Percentiles rank a stretch among this genome's conserved stretches.
Conservation (phyloP, 1,140 invertebrate species). For the Diabrotica virgifera region DNA sequence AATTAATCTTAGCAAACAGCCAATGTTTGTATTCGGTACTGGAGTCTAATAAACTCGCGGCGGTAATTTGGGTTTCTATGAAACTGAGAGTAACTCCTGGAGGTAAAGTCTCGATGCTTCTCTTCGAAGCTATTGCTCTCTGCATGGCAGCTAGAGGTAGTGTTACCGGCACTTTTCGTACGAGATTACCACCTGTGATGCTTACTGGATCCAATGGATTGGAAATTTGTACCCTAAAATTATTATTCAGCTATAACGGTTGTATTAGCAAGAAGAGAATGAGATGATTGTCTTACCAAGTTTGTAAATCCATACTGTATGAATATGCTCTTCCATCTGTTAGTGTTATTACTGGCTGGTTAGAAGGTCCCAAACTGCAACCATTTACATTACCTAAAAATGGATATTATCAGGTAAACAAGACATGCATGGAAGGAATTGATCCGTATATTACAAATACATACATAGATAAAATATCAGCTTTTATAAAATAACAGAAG, state of each 20-base stretch:
- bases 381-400: slow-evolving; percentile 56
- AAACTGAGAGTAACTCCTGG: slow-evolving; percentile 63
- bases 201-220: slow-evolving; percentile 52
- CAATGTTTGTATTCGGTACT: slow-evolving; percentile 75
- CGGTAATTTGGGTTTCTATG: slow-evolving; percentile 73
- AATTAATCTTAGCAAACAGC: slow-evolving; percentile 69
- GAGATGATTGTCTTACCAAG: slow-evolving; percentile 56
- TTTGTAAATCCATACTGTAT: slow-evolving; percentile 60
- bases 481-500: no score
- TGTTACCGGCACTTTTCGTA: slow-evolving; percentile 30
- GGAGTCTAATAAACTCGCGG: slow-evolving; percentile 66
- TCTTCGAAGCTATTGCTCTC: slow-evolving; percentile 36
- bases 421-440: background rate
- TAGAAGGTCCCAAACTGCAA: slow-evolving; percentile 58
- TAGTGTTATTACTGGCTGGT: slow-evolving; percentile 63
- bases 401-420: background rate
- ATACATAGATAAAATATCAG: no score
- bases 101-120: slow-evolving; percentile 43
- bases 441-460: background rate
- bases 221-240: slow-evolving; percentile 50
- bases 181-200: slow-evolving; percentile 43
- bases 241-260: background rate
- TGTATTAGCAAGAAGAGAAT: no score
- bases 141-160: slow-evolving; percentile 44
- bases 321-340: slow-evolving; percentile 67